Base-by-base conservation (phyloP, 2,888 invertebrate species). In the Nomada ferruginata region DNA sequence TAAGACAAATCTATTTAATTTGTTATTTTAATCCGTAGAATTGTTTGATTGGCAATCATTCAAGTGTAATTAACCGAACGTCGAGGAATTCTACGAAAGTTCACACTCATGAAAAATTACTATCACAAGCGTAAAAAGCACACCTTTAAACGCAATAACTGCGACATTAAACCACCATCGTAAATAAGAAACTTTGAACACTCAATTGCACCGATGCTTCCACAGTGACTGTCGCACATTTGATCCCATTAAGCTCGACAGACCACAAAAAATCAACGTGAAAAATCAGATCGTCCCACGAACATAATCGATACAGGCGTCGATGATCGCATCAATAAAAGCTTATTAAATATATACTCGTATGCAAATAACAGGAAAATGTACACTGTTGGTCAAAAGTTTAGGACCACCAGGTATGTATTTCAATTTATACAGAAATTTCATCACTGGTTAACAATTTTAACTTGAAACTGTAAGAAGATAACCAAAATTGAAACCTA, bases 311-410 rank as follows among this genome's bases (percentile, higher is more conserved):
- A 29, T 52, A 29, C 3, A 13, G 18, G 9, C 26, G n/a, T 42
- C 53, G 20, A 66, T 11, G 36, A 66, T 53, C 53, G 53, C 20
- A 15, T n/a, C 20, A 20, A 52, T 66, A 29, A 66, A 52, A 47
- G 13, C 26, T 3, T 15, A 57, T 10, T 36, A 26, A 26, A 26
- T 26, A 36, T 36, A 36, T 36, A 20, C 59, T 26, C 23, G 55
- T 23, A 20, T 59, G 26, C 55, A n/a, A 23, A 47, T n/a, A 10
- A 44, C 55, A 29, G 20, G 20, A 20, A 61, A 23, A 11, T 36
- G 36, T 36, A 36, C 7, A 7, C 36, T 36, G 36, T 36, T 36
- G 36, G 36, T 7, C 36, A 7, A 36, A 36, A 7, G 0, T 36
- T 36, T 36, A 36, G 0, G 7, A 36, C 36, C 36, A 7, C 36